phyloP scores from a whole-genome alignment of 2,888 invertebrate genomes.

The Volucella zonaria region DNA sequence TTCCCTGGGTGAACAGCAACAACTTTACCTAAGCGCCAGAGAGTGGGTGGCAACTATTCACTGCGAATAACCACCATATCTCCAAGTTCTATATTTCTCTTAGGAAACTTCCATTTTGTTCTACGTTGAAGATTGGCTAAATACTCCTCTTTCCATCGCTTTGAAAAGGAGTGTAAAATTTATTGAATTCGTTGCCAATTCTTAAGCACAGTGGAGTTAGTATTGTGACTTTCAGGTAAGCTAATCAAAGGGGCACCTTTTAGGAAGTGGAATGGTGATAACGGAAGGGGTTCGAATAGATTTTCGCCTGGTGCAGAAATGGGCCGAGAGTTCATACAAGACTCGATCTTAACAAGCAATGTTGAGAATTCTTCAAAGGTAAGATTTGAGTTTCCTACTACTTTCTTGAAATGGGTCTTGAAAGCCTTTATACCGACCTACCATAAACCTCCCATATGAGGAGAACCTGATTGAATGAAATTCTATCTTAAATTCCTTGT shows the following conservation, averaged over 20 bases:
- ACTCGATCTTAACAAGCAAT: slow-evolving; percentile 9
- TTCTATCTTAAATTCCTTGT: too few relatives aligned
- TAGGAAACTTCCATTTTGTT: background rate
- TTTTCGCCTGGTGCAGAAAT: slow-evolving; percentile 10
- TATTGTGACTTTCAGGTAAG: slow-evolving; percentile 4
- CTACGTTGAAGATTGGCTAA: slow-evolving; percentile 22
- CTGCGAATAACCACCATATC: slow-evolving; percentile 17
- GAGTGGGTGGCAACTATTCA: slow-evolving; percentile 17
- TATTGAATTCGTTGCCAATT: slow-evolving; percentile 20
- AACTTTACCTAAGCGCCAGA: too few relatives aligned
- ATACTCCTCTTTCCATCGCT: slow-evolving; percentile 1
- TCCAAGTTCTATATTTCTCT: background rate
- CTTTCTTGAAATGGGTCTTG: too few relatives aligned
- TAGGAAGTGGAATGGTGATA: too few relatives aligned
- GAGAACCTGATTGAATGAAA: too few relatives aligned
- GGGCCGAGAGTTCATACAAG: background rate
- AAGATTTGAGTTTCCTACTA: too few relatives aligned
- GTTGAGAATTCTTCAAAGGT: background rate
- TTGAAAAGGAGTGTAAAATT: slow-evolving; percentile 14
- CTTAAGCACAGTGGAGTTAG: background rate
- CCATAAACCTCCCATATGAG: too few relatives aligned
- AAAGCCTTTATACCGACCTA: too few relatives aligned
- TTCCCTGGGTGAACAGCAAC: too few relatives aligned
- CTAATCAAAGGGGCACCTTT: slow-evolving; percentile 21
- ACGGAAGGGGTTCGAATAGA: background rate